Percentiles rank a stretch among this genome's conserved stretches.
Evolutionary conservation across 2,113 vertebrate genomes (phyloP).

Genomic region (Sprattus sprattus): DNA sequence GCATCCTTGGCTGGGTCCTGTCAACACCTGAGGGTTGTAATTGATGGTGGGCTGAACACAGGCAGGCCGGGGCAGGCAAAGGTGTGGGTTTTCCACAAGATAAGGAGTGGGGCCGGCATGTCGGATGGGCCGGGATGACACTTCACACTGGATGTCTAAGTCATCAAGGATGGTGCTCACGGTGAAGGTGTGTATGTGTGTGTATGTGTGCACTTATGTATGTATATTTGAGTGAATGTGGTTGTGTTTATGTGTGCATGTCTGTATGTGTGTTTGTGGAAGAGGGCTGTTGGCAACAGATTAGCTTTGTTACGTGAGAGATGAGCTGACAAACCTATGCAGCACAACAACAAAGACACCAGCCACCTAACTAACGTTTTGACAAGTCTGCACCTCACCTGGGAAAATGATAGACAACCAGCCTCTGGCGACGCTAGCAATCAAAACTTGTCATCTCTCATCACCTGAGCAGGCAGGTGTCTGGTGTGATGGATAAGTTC

Average conservation of each 20-base stretch:
- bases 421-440: too few relatives aligned
- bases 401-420: neutral
- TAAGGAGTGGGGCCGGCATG: neutral
- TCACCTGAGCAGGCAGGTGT: neutral
- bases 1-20: neutral
- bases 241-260: too few relatives aligned
- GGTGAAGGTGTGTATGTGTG: neutral
- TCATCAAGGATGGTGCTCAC: neutral
- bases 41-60: neutral
- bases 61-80: constrained; percentile 29
- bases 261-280: neutral
- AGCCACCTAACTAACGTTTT: too few relatives aligned
- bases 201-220: neutral
- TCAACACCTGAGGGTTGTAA: constrained; percentile 29
- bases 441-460: neutral
- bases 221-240: neutral
- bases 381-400: too few relatives aligned
- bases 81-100: constrained; percentile 37
- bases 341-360: neutral
- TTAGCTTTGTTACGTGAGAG: neutral
- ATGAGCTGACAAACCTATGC: neutral
- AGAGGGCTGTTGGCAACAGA: neutral
- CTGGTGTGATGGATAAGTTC: neutral
- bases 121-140: neutral
- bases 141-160: neutral